Evolutionary conservation across 2,113 vertebrate species (phyloP).

Genomic region (Salvelinus namaycush): DNA sequence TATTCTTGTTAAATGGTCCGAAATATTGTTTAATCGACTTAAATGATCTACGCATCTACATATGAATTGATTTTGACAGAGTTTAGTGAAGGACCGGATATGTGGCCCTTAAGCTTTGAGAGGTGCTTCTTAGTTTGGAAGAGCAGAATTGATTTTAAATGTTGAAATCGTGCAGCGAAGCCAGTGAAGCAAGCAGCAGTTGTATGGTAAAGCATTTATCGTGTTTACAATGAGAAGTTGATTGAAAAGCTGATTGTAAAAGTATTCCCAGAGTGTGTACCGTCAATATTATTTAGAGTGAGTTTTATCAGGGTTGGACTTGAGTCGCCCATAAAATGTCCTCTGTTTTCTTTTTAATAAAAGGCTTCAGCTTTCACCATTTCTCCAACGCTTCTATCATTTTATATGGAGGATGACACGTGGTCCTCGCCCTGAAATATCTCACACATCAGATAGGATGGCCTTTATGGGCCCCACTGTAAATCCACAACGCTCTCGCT

Average conservation of each 20-base stretch:
- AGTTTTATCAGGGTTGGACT: slow-evolving; percentile 38
- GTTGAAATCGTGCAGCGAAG: background rate
- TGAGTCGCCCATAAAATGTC: slow-evolving; percentile 34
- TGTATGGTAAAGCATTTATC: background rate
- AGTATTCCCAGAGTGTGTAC: slow-evolving; percentile 9
- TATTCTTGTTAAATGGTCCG: slow-evolving; percentile 15
- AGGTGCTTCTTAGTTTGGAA: background rate
- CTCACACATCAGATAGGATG: slow-evolving; percentile 24
- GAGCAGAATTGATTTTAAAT: background rate
- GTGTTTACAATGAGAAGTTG: slow-evolving; percentile 11
- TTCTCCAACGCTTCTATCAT: slow-evolving; percentile 31
- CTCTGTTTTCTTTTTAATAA: slow-evolving; percentile 64
- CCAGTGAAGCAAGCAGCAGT: too few relatives aligned
- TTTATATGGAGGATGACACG: slow-evolving; percentile 43
- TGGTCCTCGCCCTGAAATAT: slow-evolving; percentile 2
- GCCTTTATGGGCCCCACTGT: slow-evolving; percentile 43
- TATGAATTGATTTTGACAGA: slow-evolving; percentile 11
- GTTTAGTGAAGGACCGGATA: too few relatives aligned
- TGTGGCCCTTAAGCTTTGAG: slow-evolving; percentile 7
- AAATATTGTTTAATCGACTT: slow-evolving; percentile 26
- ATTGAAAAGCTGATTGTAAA: slow-evolving; percentile 37
- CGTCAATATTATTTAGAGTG: slow-evolving; percentile 30
- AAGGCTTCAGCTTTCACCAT: slow-evolving; percentile 39
- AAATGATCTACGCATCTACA: background rate
- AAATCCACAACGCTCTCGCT: slow-evolving; percentile 39